These are phyloP conservation scores for Gadus macrocephalus DNA, from an alignment of 2,113 vertebrate genomes.

Conservation along the genomic window DNA sequence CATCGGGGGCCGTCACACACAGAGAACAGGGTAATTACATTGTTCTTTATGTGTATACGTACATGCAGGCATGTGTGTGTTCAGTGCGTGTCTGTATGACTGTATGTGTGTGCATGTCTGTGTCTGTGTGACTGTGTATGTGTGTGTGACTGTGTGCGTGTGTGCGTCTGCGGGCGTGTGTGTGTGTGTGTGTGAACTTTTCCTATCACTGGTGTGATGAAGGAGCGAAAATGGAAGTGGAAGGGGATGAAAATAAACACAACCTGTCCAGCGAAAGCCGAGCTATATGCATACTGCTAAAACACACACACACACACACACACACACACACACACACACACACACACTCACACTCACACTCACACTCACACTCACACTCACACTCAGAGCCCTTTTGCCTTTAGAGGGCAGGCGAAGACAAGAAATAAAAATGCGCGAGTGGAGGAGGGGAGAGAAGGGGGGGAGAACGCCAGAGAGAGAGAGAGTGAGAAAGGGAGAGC, in stretches of 20 bases:
- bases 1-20: not conserved
- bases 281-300: not conserved
- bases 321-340: constrained; percentile 16
- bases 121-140: not conserved
- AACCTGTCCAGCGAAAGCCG: not conserved
- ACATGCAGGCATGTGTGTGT: not conserved
- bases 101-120: not conserved
- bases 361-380: constrained; percentile 49
- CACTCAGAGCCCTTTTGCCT: constrained; percentile 77
- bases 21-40: not conserved
- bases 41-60: not conserved
- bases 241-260: not conserved
- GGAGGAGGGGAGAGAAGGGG: constrained; percentile 52
- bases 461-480: constrained; percentile 50
- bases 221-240: not conserved
- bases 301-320: not conserved
- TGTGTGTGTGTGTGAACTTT: not conserved
- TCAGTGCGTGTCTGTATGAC: not conserved
- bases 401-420: constrained; percentile 99
- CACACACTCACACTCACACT: constrained; percentile 46
- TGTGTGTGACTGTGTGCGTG: not conserved
- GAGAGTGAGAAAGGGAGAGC: constrained; percentile 12
- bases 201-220: not conserved
- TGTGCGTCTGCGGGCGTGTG: not conserved
- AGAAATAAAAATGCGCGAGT: constrained; percentile 75